Evolutionary conservation across 2,888 invertebrate species (phyloP).

Genomic region (Melinopterus prodromus): DNA sequence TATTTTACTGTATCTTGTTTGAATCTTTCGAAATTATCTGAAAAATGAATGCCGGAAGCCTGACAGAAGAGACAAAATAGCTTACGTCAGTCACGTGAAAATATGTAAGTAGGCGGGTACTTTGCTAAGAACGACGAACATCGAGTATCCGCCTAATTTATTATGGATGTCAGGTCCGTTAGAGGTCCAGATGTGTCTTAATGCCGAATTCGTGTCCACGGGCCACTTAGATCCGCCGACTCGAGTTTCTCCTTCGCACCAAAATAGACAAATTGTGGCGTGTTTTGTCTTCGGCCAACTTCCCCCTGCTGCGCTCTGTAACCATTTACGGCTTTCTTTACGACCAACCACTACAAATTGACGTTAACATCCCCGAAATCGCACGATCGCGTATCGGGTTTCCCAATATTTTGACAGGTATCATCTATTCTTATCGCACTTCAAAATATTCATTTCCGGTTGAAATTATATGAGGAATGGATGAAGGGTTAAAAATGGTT

Average conservation of each 20-base stretch:
- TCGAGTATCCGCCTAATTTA: constrained; percentile 4
- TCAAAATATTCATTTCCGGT: background rate
- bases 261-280: background rate
- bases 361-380: background rate
- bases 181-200: constrained; percentile 4
- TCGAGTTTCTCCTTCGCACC: background rate
- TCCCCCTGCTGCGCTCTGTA: background rate
- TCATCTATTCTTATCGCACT: background rate
- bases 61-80: background rate
- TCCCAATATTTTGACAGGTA: background rate
- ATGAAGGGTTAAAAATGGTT: background rate
- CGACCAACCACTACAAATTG: constrained; percentile 4
- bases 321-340: background rate
- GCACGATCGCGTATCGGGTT: background rate
- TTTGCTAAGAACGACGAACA: background rate
- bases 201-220: constrained; percentile 4
- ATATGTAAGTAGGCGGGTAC: background rate
- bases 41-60: background rate
- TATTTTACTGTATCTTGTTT: background rate
- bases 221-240: background rate
- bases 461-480: background rate
- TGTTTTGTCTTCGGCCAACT: background rate
- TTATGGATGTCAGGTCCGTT: background rate
- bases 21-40: background rate
- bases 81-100: background rate